Evolutionary conservation across 2,888 invertebrate genomes (phyloP), one percentile per base, ranked within the genome.

Genomic region (Parnassius glacialis): DNA sequence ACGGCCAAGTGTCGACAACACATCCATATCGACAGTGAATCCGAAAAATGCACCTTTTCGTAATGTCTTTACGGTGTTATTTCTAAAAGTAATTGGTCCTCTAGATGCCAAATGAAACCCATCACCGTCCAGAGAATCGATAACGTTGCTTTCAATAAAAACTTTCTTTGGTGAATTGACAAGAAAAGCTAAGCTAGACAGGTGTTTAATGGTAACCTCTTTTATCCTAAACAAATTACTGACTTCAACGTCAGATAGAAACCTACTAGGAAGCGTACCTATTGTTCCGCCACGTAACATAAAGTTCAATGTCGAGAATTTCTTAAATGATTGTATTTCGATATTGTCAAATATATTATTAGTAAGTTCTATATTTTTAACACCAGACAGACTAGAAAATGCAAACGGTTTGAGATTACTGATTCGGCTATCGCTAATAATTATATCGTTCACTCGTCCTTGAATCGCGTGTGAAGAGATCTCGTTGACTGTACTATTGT

Each of bases 261-360:
- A 93, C 65, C 95, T 92, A 70, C 96, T 95, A 5, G 95, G 95
- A 64, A 96, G 79, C 57, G 87, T 89, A 42, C 87, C 83, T 54
- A 95, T 92, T 11, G 76, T 84, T 25, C 95, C 94, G 3, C 94
- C 94, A 51, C 92, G 90, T 57, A 97, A 81, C 67, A 93, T 87
- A 67, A 97, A 92, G 68, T 93, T 93, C 45, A 93, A 92, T 0
- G 95, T 93, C 41, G 94, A 93, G 75, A 97, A 96, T 83, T 96
- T 96, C 75, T 96, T 97, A 74, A 97, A 96, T 2, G 96, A 94
- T 84, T 96, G 94, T 50, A 93, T 92, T 69, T 95, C 94, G 54
- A 96, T 92, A 56, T 87, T 92, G 51, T 92, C 88, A 52, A 95
- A 90, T 2, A 80, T 79, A 62, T 94, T 94, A 70, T 94, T 92